A percentile compares a stretch with the other conserved stretches of the same genome.
phyloP scores from a whole-genome alignment of 1,140 invertebrate genomes.

The Drosophila auraria region DNA sequence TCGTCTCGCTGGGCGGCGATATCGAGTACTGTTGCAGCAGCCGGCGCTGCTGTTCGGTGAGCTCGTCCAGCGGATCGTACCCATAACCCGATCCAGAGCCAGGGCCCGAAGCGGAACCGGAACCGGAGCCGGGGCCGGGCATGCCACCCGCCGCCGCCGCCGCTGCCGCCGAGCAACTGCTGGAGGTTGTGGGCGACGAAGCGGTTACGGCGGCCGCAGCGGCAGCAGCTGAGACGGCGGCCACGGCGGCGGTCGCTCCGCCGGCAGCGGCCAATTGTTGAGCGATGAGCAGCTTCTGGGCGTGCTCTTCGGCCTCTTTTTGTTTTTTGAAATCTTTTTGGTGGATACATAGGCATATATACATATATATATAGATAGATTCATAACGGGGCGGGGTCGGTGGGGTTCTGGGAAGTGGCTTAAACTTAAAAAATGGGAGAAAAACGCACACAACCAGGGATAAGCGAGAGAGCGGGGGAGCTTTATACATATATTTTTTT shows the following conservation, averaged over 20 bases:
- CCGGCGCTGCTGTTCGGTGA: constrained; percentile 78
- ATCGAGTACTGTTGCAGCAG: constrained; percentile 79
- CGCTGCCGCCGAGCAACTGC: constrained; percentile 30
- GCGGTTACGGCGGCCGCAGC: constrained; percentile 31
- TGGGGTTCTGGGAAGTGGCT: not conserved
- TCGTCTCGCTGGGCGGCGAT: constrained; percentile 80
- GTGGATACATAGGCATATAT: constrained; percentile 33
- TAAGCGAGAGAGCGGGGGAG: not conserved
- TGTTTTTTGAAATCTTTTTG: constrained; percentile 81
- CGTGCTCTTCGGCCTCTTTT: constrained; percentile 84
- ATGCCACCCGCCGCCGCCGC: not conserved
- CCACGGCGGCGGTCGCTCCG: constrained; percentile 38
- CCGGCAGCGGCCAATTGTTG: constrained; percentile 76
- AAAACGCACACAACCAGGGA: constrained; percentile 1
- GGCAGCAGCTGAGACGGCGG: constrained; percentile 35
- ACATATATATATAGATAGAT: constrained; percentile 13
- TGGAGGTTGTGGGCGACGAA: constrained; percentile 43
- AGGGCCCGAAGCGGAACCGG: not conserved
- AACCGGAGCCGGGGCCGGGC: constrained; percentile 1
- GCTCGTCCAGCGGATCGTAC: constrained; percentile 68
- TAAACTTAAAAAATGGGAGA: not conserved
- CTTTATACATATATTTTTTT: no score
- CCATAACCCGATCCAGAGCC: constrained; percentile 3
- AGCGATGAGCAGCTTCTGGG: constrained; percentile 82
- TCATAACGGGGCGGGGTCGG: not conserved